phyloP scores from a whole-genome alignment of 2,888 invertebrate species.

The Sphaerophoria taeniata region DNA sequence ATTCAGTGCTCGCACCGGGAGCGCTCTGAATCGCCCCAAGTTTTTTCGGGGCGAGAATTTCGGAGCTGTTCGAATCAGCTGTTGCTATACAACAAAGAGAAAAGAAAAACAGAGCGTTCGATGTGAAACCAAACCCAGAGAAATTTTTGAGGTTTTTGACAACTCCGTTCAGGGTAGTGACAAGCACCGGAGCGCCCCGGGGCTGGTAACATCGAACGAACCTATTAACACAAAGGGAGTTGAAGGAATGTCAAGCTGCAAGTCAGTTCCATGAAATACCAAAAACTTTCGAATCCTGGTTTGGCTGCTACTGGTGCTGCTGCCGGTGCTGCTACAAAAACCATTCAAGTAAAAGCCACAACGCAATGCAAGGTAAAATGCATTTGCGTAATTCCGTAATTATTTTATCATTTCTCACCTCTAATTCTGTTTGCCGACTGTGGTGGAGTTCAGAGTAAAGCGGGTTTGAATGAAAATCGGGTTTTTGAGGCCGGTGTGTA shows the following conservation, averaged over 20 bases:
- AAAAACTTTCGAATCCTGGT: conserved; percentile 63
- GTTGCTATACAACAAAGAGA: too few relatives aligned
- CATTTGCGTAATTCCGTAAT: conserved; percentile 70
- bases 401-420: conserved; percentile 71
- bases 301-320: too few relatives aligned
- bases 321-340: conserved; percentile 55
- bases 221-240: conserved; percentile 17
- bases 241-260: conserved; percentile 54
- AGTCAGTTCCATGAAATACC: conserved; percentile 63
- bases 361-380: conserved; percentile 66
- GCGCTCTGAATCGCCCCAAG: too few relatives aligned
- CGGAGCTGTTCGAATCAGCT: too few relatives aligned
- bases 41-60: too few relatives aligned
- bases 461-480: conserved; percentile 15
- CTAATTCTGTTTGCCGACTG: conserved; percentile 50
- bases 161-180: too few relatives aligned
- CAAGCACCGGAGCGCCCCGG: too few relatives aligned
- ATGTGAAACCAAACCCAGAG: too few relatives aligned
- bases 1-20: too few relatives aligned
- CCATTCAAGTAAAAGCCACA: conserved; percentile 69
- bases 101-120: too few relatives aligned
- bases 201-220: too few relatives aligned
- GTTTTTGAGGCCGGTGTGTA: conserved; percentile 31
- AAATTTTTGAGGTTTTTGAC: too few relatives aligned
- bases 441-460: not conserved